Base-by-base conservation (phyloP, 2,113 vertebrate genomes). In the Pollachius pollachius region DNA sequence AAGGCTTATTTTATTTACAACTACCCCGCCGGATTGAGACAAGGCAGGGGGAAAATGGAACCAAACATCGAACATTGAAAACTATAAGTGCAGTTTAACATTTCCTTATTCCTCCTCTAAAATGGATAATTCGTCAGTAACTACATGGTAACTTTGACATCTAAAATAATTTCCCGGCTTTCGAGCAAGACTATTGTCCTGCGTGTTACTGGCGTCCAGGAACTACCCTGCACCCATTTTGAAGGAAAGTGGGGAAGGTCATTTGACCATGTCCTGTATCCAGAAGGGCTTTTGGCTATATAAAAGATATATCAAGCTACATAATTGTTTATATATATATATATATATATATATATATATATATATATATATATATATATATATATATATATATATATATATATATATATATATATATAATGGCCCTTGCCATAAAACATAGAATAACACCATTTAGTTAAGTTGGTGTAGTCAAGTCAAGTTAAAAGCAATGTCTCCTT, bases 21-120 rank as follows among this genome's bases (percentile, higher is more conserved):
- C 74, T 72, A 54, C 69, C 4, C 8, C 76, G 74, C 72, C n/a
- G 16, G 67, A 69, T 74, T 68, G 75, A 80, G 69, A 84, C 71
- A 83, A 81, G 79, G 77, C 77, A 67, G 79, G 80, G 75, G 77
- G 69, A 78, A 64, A 72, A 80, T 61, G 76, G 81, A 84, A 87
- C 76, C 3, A 60, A 84, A 82, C 77, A 78, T 85, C 5, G 1
- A 57, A 57, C 3, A 57, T 57, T n/a, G 54, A 57, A n/a, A 57
- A 57, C 15, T 13, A 17, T 81, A 48, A 85, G 74, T 61, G 68
- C 27, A 30, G 70, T 71, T 16, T 7, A 82, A 75, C 67, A 80
- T 79, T 85, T 84, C 81, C 69, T 84, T 69, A 70, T 84, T 72
- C 77, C 70, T 69, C 65, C 71, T 80, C 73, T 71, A 70, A 84